phyloP scores from a whole-genome alignment of 2,888 invertebrate species.

The Tanytarsus gracilentus region DNA sequence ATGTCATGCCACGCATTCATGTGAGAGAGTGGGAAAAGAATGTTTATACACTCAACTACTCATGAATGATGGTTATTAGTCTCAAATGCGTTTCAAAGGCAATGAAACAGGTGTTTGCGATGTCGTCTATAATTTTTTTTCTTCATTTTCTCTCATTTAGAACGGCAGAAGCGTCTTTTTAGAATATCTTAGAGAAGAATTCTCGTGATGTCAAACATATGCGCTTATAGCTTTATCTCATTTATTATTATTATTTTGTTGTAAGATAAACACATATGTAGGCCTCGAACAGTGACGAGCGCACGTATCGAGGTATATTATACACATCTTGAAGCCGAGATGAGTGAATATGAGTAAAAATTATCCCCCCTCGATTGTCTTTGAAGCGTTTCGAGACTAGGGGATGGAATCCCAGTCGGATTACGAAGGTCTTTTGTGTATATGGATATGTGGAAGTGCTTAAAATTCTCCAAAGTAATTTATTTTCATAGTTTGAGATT shows the following conservation, averaged over 20 bases:
- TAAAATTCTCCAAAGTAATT: no score
- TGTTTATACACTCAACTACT: not conserved
- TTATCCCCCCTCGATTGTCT: no score
- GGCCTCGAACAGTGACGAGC: not conserved
- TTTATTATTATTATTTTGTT: constrained; percentile 20
- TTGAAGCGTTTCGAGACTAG: no score
- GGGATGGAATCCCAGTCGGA: no score
- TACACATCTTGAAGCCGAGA: no score
- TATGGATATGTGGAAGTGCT: no score
- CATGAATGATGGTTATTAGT: constrained; percentile 4
- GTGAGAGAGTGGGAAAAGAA: no score
- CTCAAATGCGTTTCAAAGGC: not conserved
- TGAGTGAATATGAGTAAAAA: no score
- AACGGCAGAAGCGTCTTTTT: not conserved
- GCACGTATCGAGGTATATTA: constrained; percentile 4
- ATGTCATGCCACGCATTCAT: not conserved
- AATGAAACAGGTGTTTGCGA: not conserved
- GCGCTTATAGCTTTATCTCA: constrained; percentile 19
- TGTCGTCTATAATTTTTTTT: not conserved
- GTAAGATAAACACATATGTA: constrained; percentile 13
- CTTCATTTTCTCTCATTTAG: not conserved
- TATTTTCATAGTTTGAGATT: no score
- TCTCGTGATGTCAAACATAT: constrained; percentile 17
- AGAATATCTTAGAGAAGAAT: not conserved
- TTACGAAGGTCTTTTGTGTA: no score